Base-by-base conservation (phyloP, 2,797 vertebrate species). In the Phaenicophaeus curvirostris region DNA sequence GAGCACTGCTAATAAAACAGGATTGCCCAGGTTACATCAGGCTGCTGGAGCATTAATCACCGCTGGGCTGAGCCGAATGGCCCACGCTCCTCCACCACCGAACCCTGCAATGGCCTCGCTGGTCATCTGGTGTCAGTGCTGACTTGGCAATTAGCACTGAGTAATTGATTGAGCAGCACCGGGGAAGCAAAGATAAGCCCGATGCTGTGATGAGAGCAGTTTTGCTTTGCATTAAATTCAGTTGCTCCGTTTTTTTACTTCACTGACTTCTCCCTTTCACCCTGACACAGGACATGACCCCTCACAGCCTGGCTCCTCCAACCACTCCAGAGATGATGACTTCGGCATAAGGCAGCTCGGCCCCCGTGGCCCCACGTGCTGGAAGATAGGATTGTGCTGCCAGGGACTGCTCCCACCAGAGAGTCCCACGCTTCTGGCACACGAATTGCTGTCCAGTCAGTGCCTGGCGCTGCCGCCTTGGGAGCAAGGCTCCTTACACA, bases 401-500 rank as follows among this genome's bases (percentile, higher is more conserved):
- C 0, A 4, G 12, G 16, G 30, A 13, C 35, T 39, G 46, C 62
- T 63, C 50, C 61, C 42, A 28, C 33, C 2, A 0, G 13, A 65
- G 53, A 18, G 13, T n/a, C 28, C 39, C 48, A 42, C 0, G 0
- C 46, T 74, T 39, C 57, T 6, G 25, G 46, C 15, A 5, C 31
- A 4, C 0, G 1, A 35, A 15, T 58, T 33, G 76, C 66, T 67
- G 73, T 53, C 78, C 0, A 3, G 19, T n/a, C 54, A 58, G 73
- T 30, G 11, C 50, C 46, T 2, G 0, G 31, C 0, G 0, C 46
- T 87, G 51, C n/a, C 1, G 1, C 48, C 54, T 57, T 0, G 0
- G 67, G 30, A 77, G 74, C 33, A 54, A n/a, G 78, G 77, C 59
- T 78, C 42, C 35, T 25, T 18, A 20, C 79, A 89, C 91, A 86